A percentile compares a stretch with the other conserved stretches of the same genome.
Evolutionary conservation across 53 echinoderm and acorn worm species (phyloP).

Genomic region (Apostichopus leukothele): DNA sequence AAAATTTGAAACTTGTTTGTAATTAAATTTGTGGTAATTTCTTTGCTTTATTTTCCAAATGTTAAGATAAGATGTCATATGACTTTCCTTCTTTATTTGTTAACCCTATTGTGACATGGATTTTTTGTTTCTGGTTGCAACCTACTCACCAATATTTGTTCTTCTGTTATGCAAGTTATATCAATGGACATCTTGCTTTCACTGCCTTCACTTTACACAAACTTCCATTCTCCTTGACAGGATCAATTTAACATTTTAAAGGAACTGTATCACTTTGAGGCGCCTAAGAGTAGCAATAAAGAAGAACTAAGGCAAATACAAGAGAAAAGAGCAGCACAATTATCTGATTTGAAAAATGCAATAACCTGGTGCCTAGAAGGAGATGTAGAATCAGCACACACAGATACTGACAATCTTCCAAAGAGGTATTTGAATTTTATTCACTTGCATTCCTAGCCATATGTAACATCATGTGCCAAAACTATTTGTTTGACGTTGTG

Average conservation of each 20-base stretch:
- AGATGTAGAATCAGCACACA: neutral
- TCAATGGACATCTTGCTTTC: neutral
- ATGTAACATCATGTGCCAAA: too few relatives aligned
- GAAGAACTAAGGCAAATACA: slow-evolving; percentile 54
- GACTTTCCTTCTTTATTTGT: too few relatives aligned
- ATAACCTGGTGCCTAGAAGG: slow-evolving; percentile 27
- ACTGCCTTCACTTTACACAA: neutral
- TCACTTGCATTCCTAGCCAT: too few relatives aligned
- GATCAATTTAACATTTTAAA: slow-evolving; percentile 71
- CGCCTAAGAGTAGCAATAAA: slow-evolving; percentile 61
- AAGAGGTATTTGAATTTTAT: neutral
- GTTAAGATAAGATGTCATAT: too few relatives aligned
- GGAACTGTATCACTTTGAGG: slow-evolving; percentile 79
- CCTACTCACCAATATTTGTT: too few relatives aligned
- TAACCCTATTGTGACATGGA: too few relatives aligned
- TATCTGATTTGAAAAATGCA: slow-evolving; percentile 58
- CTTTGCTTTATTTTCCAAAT: too few relatives aligned
- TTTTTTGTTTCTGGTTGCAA: too few relatives aligned
- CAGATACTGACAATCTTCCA: neutral
- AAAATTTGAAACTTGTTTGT: too few relatives aligned
- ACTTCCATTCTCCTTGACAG: slow-evolving; percentile 41
- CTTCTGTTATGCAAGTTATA: too few relatives aligned
- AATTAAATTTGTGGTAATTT: too few relatives aligned
- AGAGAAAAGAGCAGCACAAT: slow-evolving; percentile 60
- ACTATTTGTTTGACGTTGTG: too few relatives aligned